Base-by-base conservation (phyloP, 2,888 invertebrate species). In the Pristionchus maxplancki region DNA sequence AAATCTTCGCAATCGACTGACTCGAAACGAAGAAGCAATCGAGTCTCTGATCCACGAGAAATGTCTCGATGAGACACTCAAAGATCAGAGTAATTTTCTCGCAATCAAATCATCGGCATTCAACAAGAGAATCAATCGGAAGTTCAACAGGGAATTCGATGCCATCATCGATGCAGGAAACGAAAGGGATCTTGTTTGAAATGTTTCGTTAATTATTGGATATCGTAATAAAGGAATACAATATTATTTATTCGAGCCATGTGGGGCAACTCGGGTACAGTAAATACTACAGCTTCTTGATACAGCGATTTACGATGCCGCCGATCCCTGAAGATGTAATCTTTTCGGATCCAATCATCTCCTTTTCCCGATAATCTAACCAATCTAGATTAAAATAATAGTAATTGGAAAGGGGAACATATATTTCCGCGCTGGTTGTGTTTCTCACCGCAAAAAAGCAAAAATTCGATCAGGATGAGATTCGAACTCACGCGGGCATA, bases 401-500 rank as follows among this genome's bases (percentile, higher is more conserved):
- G n/a, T n/a, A n/a, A n/a, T n/a, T n/a, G n/a, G n/a, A n/a, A n/a
- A n/a, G n/a, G n/a, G n/a, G n/a, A n/a, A n/a, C n/a, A n/a, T n/a
- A n/a, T n/a, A n/a, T n/a, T n/a, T n/a, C n/a, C n/a, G n/a, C n/a
- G n/a, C n/a, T n/a, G n/a, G n/a, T n/a, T n/a, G n/a, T n/a, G n/a
- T n/a, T n/a, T n/a, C n/a, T n/a, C n/a, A n/a, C n/a, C n/a, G n/a
- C n/a, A n/a, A n/a, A n/a, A n/a, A n/a, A n/a, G n/a, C n/a, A n/a
- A n/a, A 50, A 74, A 11, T 90, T 90, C 92, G 92, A 91, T 90
- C 92, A 92, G 92, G 93, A 93, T 93, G 92, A 90, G 93, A 93
- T 93, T 93, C 93, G 93, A 93, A 93, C 93, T 93, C 93, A 93
- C 93, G 93, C 93, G 93, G 93, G 93, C 91, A 93, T 91, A 93